phyloP scores from a whole-genome alignment of 1,140 invertebrate species.

The Neodiprion lecontei region DNA sequence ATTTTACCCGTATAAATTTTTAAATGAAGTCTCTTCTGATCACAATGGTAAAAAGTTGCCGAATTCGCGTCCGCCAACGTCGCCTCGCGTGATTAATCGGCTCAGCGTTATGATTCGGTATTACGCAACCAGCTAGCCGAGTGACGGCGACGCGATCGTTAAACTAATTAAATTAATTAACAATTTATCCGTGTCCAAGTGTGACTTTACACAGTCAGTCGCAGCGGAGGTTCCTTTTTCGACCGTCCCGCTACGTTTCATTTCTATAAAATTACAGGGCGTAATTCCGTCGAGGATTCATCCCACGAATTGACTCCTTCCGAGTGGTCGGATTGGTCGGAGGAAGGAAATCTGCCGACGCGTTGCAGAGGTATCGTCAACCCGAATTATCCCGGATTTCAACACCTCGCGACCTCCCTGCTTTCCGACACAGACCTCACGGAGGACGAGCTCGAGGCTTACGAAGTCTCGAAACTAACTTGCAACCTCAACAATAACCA shows the following conservation, averaged over 20 bases:
- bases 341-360: conserved; percentile 49
- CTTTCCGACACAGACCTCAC: conserved; percentile 60
- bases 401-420: conserved; percentile 55
- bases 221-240: too few relatives aligned
- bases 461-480: conserved; percentile 20
- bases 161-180: neutral
- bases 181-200: neutral
- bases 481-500: conserved; percentile 48
- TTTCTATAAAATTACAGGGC: neutral
- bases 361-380: conserved; percentile 73
- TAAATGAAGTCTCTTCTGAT: neutral
- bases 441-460: conserved; percentile 56
- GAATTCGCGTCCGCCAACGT: neutral
- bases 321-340: conserved; percentile 54
- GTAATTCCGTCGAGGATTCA: conserved; percentile 42
- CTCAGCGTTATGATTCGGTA: neutral
- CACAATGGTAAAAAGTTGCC: neutral
- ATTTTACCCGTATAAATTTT: neutral
- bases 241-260: too few relatives aligned
- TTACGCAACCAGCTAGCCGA: neutral
- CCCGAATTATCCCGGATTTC: conserved; percentile 78
- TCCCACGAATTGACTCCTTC: conserved; percentile 47
- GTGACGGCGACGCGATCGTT: neutral
- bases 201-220: neutral
- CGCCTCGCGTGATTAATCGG: neutral